phyloP scores from a whole-genome alignment of 2,113 vertebrate genomes.

The Brachypteracias leptosomus region DNA sequence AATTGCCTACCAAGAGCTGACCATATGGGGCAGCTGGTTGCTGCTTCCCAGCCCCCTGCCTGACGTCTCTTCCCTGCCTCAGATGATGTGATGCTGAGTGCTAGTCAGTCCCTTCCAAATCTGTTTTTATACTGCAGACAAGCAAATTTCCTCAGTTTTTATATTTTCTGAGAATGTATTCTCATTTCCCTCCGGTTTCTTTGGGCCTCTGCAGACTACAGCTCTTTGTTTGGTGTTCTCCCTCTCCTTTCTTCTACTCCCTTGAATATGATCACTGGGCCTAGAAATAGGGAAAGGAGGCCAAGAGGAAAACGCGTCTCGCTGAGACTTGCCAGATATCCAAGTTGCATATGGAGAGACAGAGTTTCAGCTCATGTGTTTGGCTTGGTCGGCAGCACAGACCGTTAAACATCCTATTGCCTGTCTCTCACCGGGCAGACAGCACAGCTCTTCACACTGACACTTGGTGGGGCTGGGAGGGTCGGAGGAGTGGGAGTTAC shows the following conservation, averaged over 20 bases:
- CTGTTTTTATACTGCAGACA: neutral
- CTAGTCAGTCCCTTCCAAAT: conserved; percentile 18
- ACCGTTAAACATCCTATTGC: conserved; percentile 2
- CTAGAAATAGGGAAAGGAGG: conserved; percentile 33
- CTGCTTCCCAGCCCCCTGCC: conserved; percentile 49
- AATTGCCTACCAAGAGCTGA: conserved; percentile 64
- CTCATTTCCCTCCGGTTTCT: neutral
- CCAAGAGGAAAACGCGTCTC: conserved; percentile 47
- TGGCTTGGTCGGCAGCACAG: neutral
- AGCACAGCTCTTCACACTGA: neutral
- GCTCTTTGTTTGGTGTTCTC: neutral
- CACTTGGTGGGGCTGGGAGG: neutral
- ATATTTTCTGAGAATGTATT: neutral
- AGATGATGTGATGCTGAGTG: neutral
- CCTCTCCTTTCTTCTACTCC: neutral
- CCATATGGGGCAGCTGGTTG: conserved; percentile 68
- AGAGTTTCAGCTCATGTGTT: conserved; percentile 12
- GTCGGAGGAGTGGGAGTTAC: neutral
- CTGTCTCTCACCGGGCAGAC: neutral
- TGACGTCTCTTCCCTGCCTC: conserved; percentile 29
- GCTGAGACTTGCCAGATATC: conserved; percentile 38
- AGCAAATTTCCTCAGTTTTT: conserved; percentile 3
- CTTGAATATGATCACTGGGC: neutral
- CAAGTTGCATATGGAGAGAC: conserved; percentile 15
- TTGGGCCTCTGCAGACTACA: neutral